These are phyloP conservation scores for Clarias fuscus DNA, from an alignment of 2,797 vertebrate species.

Conservation along the genomic window DNA sequence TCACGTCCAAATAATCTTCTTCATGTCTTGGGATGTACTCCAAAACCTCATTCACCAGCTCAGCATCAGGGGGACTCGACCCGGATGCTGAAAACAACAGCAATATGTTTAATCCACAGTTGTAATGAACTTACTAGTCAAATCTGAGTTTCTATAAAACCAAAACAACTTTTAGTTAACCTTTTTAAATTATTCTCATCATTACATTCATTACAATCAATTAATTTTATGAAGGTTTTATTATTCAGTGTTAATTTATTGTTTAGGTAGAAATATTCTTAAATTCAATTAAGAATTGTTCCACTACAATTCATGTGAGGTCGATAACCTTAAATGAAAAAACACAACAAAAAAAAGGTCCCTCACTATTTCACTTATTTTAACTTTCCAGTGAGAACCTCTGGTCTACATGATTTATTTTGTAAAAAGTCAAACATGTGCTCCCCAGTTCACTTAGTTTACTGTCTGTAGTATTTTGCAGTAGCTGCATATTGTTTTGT, in stretches of 20 bases:
- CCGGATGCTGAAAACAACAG: slow-evolving; percentile 61
- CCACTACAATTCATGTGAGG: too few relatives aligned
- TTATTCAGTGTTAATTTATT: neutral
- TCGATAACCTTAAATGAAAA: too few relatives aligned
- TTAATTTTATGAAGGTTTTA: too few relatives aligned
- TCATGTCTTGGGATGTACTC: slow-evolving; percentile 91
- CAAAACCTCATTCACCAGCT: slow-evolving; percentile 88
- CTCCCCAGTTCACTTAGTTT: too few relatives aligned
- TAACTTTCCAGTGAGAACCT: too few relatives aligned
- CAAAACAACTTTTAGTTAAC: neutral
- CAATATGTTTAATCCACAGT: slow-evolving; percentile 24
- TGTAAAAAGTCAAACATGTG: too few relatives aligned
- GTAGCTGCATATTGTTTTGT: too few relatives aligned
- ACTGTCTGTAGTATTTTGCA: too few relatives aligned
- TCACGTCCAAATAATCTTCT: slow-evolving; percentile 94
- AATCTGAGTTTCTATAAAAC: neutral
- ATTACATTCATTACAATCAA: neutral
- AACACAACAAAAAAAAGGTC: too few relatives aligned
- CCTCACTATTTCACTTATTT: too few relatives aligned
- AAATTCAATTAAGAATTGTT: too few relatives aligned
- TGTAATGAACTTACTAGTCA: neutral
- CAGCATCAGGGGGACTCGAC: slow-evolving; percentile 74
- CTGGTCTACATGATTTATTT: too few relatives aligned
- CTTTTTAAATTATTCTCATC: neutral
- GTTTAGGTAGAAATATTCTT: neutral